Base-by-base conservation (phyloP, 1,140 invertebrate genomes). In the Cyclargus thomasi region DNA sequence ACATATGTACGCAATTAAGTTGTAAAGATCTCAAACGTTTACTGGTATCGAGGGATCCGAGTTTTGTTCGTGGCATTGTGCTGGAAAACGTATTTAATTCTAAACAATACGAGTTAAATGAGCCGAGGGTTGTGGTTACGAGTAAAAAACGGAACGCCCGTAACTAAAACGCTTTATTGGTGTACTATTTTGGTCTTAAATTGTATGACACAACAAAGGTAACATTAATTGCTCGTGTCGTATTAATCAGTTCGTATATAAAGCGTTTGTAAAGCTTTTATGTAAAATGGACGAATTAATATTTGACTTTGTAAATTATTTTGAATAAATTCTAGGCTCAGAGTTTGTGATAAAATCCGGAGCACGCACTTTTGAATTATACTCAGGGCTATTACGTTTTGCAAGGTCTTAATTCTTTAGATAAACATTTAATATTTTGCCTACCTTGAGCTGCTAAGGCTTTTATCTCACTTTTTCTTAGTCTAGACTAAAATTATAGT, bases 1-100 rank as follows among this genome's bases (percentile, higher is more conserved):
- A 90, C 87, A 90, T 81, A 90, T 90, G 87, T 90, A 83, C 64
- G 85, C 81, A 85, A 90, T 90, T 90, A 87, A 85, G 81, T 81
- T 81, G 84, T 88, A 80, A 85, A 90, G 78, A 84, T 86, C 71
- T 80, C 74, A 81, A 83, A 76, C 74, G 78, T 82, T 85, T 83
- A 82, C 76, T 67, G 71, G 66, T 74, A 79, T 78, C 76, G 71
- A 67, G 70, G 75, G 72, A 69, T 20, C 18, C 5, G 18, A 20
- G 18, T 18, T 47, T 62, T 57, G 39, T 63, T 29, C n/a, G 55
- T 22, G 21, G 36, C 35, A 62, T 65, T 69, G 47, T 64, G 29
- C 21, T 64, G 73, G 74, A 77, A 74, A 80, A 80, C 67, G 73
- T 68, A 68, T 80, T 83, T 79, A 77, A 80, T 81, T 81, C 73